Evolutionary conservation across 2,888 invertebrate species (phyloP).

Genomic region (Callyntrura guangdongensis): DNA sequence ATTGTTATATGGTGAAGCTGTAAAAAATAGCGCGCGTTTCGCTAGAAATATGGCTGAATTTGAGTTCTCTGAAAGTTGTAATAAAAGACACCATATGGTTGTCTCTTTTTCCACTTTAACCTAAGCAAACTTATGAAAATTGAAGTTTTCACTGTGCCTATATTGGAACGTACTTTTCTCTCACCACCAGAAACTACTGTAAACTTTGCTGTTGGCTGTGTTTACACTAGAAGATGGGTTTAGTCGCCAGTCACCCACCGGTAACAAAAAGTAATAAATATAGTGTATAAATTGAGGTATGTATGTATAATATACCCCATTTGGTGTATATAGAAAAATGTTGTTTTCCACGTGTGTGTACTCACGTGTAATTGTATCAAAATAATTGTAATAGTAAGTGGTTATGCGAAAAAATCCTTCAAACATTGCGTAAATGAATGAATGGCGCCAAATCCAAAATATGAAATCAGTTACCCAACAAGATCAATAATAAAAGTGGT

Average conservation of each 20-base stretch:
- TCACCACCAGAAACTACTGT: neutral
- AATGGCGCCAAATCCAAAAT: neutral
- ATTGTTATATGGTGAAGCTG: slow-evolving; percentile 6
- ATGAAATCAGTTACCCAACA: slow-evolving; percentile 57
- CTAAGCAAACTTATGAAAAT: slow-evolving; percentile 67
- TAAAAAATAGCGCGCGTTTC: slow-evolving; percentile 1
- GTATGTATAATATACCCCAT: no score
- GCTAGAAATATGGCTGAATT: neutral
- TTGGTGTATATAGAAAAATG: no score
- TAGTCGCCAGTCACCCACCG: no score
- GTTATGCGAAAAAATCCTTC: no score
- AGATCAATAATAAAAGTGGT: no score
- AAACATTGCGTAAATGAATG: no score
- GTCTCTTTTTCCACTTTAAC: slow-evolving; percentile 56
- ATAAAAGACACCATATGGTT: slow-evolving; percentile 70
- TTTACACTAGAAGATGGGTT: neutral
- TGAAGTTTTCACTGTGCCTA: slow-evolving; percentile 34
- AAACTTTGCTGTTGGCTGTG: neutral
- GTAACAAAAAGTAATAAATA: no score
- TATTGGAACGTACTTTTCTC: slow-evolving; percentile 15
- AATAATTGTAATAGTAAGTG: no score
- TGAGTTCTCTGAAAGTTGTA: slow-evolving; percentile 31
- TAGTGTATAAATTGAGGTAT: no score
- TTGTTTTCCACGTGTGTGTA: no score
- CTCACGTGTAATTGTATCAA: neutral